Conservation (phyloP, 2,113 vertebrate genomes). For the Sapayoa aenigma region DNA sequence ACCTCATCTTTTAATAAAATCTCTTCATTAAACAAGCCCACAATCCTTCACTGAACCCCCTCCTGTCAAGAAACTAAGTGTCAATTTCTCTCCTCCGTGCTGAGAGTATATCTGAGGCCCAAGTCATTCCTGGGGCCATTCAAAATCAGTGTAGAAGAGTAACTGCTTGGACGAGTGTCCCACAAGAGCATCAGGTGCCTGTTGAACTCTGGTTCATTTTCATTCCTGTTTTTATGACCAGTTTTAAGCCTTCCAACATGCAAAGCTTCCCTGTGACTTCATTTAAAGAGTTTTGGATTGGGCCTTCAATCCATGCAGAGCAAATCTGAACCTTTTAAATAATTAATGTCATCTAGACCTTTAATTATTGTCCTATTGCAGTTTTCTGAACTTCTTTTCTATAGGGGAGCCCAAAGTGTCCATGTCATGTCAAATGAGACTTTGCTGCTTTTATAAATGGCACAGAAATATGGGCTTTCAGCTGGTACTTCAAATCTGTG, state of each 20-base stretch:
- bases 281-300: background rate
- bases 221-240: background rate
- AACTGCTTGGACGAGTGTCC: background rate
- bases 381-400: background rate
- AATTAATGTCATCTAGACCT: background rate
- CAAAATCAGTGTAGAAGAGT: background rate
- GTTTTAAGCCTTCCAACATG: background rate
- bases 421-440: background rate
- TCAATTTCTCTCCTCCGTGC: background rate
- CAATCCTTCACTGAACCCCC: background rate
- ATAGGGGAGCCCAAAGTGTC: background rate
- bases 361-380: background rate
- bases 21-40: background rate
- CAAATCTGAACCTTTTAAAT: slow-evolving; percentile 17
- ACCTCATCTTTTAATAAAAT: background rate
- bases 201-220: background rate
- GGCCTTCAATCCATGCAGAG: background rate
- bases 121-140: background rate
- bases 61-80: background rate
- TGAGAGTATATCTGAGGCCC: background rate
- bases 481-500: background rate
- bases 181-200: background rate
- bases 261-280: background rate
- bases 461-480: background rate
- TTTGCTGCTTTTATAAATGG: background rate